Conservation (phyloP, 2,113 vertebrate genomes). For the Smithornis capensis region DNA sequence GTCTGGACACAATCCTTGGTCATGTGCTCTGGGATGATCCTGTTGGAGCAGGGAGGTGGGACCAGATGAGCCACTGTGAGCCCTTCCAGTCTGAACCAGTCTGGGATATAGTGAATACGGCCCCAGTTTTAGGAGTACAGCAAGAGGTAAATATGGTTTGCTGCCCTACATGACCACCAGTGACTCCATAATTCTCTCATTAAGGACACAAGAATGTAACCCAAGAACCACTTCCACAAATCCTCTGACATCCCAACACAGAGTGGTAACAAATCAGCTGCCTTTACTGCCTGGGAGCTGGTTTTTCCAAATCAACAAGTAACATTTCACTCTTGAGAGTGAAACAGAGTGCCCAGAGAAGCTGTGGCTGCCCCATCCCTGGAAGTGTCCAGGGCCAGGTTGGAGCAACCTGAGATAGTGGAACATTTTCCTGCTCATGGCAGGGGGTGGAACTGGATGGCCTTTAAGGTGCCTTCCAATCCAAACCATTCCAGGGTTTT, state of each 20-base stretch:
- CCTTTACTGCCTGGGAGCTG: not conserved
- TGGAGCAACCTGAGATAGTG: not conserved
- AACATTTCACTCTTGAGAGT: not conserved
- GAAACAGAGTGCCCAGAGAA: not conserved
- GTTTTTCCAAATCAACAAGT: not conserved
- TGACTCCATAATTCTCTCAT: not conserved
- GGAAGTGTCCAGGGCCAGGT: not conserved
- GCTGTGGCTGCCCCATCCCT: not conserved
- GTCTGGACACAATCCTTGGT: not conserved
- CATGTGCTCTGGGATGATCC: too few species aligned
- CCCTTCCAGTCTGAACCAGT: too few species aligned
- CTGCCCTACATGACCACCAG: not conserved
- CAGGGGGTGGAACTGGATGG: not conserved
- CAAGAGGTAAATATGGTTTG: not conserved
- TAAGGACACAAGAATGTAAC: not conserved
- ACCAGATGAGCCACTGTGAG: too few species aligned
- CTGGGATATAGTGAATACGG: not conserved
- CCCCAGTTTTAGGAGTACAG: not conserved
- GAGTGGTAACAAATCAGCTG: not conserved
- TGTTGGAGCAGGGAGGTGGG: too few species aligned
- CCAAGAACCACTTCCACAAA: not conserved
- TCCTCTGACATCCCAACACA: not conserved
- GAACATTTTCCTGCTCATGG: not conserved
- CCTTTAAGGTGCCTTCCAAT: not conserved
- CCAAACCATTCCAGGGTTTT: not conserved